phyloP scores from a whole-genome alignment of 2,888 invertebrate genomes.

The Lasioglossum malachurum region DNA sequence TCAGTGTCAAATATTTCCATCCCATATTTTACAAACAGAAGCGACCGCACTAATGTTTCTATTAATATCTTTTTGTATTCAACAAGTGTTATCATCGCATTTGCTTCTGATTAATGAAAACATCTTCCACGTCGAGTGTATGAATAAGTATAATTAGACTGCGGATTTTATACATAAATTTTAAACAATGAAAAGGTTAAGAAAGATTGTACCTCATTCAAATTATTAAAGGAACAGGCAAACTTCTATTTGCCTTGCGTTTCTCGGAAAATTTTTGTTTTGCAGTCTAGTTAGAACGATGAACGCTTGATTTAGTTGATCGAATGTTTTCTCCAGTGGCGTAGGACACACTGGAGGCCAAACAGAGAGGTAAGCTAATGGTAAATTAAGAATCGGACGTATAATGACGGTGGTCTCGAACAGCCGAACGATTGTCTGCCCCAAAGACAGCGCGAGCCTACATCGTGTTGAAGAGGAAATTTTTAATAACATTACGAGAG shows the following conservation, averaged over 20 bases:
- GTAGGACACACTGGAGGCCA: background rate
- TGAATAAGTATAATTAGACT: background rate
- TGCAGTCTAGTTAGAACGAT: background rate
- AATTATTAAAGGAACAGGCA: background rate
- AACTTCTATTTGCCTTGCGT: background rate
- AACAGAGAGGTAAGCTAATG: background rate
- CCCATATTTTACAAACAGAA: background rate
- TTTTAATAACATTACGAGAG: slow-evolving; percentile 1
- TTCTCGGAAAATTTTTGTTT: background rate
- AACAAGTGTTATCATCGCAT: background rate
- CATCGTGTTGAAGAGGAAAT: background rate
- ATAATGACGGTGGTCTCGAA: background rate
- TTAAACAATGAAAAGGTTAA: background rate
- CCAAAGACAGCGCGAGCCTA: background rate
- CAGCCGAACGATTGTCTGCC: background rate
- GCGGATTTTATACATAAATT: background rate
- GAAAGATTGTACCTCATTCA: background rate
- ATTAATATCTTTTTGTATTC: background rate
- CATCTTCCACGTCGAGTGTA: background rate
- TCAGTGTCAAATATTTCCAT: background rate
- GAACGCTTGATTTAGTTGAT: background rate
- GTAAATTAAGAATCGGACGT: slow-evolving; percentile 6
- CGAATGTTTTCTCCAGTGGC: background rate
- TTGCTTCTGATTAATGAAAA: background rate
- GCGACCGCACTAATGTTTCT: background rate